Evolutionary conservation across 2,888 invertebrate genomes (phyloP).

Genomic region (Lamellibrachia satsuma): DNA sequence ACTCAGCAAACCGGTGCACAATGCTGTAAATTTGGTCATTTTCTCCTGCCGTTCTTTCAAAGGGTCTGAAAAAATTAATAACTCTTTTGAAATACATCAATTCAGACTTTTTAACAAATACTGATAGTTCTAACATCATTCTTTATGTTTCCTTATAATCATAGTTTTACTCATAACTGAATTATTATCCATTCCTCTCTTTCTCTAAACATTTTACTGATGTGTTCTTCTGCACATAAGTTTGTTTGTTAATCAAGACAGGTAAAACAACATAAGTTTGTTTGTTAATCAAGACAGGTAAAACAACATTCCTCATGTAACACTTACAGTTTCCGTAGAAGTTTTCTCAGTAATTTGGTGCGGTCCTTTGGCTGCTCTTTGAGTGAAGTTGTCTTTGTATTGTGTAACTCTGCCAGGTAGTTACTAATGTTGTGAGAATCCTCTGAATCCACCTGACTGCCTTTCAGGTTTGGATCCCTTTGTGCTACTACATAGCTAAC

Average conservation of each 20-base stretch:
- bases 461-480: not conserved
- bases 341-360: not conserved
- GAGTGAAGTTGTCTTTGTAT: not conserved
- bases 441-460: not conserved
- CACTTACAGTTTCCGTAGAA: not conserved
- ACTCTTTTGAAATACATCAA: not conserved
- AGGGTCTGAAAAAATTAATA: slow-evolving; percentile 51
- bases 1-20: slow-evolving; percentile 53
- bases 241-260: not conserved
- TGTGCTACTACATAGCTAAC: not conserved
- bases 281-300: not conserved
- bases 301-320: not conserved
- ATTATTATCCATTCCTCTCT: not conserved
- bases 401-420: not conserved
- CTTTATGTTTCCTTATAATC: no score
- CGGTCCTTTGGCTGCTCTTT: not conserved
- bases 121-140: not conserved
- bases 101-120: not conserved
- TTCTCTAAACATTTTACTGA: not conserved
- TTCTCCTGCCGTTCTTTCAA: slow-evolving; percentile 59
- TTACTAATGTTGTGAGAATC: not conserved
- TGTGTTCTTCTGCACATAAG: not conserved
- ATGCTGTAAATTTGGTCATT: slow-evolving; percentile 59
- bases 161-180: no score
- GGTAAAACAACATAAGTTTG: not conserved